phyloP scores from a whole-genome alignment of 2,113 vertebrate genomes.

The Eptesicus fuscus region DNA sequence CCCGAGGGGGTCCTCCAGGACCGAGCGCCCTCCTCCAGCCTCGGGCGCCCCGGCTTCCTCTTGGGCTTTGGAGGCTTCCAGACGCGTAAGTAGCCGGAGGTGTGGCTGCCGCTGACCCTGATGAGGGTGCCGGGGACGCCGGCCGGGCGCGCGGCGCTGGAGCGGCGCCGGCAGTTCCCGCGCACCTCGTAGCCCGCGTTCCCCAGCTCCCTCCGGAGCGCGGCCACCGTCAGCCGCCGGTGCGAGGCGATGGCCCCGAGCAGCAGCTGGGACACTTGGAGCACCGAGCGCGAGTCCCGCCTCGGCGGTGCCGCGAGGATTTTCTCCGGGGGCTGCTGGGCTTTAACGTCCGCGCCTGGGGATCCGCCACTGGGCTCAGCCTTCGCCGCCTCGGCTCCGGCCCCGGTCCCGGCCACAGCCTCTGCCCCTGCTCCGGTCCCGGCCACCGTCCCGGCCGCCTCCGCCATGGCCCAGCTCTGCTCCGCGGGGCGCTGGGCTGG shows the following conservation, averaged over 20 bases:
- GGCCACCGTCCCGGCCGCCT: background rate
- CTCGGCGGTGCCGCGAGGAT: accelerated
- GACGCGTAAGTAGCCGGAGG: constrained; percentile 3
- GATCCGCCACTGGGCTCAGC: background rate
- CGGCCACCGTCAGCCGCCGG: background rate
- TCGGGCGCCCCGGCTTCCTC: background rate
- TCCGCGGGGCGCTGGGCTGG: background rate
- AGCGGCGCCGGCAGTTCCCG: background rate
- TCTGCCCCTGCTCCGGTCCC: background rate
- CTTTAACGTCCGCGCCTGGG: background rate
- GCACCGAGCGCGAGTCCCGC: background rate
- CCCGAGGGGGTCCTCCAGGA: accelerated
- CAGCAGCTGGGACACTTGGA: constrained; percentile 64
- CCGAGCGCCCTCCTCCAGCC: accelerated
- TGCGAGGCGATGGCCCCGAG: constrained; percentile 36
- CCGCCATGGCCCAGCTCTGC: constrained; percentile 37
- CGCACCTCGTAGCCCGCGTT: constrained; percentile 54
- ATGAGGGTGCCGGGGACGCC: background rate
- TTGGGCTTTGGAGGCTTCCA: background rate
- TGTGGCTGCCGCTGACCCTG: constrained; percentile 42
- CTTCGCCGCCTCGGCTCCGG: background rate
- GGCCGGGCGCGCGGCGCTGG: accelerated
- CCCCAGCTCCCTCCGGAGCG: constrained; percentile 40
- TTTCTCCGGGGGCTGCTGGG: background rate
- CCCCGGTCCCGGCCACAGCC: background rate